Percentiles rank a stretch among this genome's conserved stretches.
phyloP scores from a whole-genome alignment of 2,113 vertebrate species.

The Seriola quinqueradiata region DNA sequence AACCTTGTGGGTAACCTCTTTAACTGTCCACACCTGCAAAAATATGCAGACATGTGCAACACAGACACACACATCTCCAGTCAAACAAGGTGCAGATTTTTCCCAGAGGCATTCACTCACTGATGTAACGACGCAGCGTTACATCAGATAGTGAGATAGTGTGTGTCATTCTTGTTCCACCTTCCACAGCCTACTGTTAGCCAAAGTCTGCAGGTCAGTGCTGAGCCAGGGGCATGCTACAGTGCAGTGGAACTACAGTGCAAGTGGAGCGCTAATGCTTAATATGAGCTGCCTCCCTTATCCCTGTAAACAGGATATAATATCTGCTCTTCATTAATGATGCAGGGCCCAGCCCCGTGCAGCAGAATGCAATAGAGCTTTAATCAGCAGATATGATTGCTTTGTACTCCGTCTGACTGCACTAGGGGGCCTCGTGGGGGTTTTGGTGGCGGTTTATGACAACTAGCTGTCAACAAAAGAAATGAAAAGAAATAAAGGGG shows the following conservation, averaged over 20 bases:
- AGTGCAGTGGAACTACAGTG: conserved; percentile 66
- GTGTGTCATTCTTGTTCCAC: conserved; percentile 35
- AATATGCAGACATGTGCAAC: conserved; percentile 12
- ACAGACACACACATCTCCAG: conserved; percentile 8
- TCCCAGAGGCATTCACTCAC: conserved; percentile 12
- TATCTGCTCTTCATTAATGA: conserved; percentile 84
- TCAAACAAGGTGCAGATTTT: conserved; percentile 30
- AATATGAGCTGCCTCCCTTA: conserved; percentile 72
- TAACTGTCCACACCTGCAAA: conserved; percentile 22
- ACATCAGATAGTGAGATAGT: no score
- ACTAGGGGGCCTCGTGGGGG: conserved; percentile 71
- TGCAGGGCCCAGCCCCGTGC: conserved; percentile 80
- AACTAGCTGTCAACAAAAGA: conserved; percentile 73
- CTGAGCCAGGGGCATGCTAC: conserved; percentile 59
- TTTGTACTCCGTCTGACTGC: conserved; percentile 84
- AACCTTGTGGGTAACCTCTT: conserved; percentile 31
- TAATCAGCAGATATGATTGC: conserved; percentile 90
- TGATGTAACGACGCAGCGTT: conserved; percentile 51
- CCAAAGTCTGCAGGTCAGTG: conserved; percentile 53
- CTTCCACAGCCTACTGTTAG: conserved; percentile 33
- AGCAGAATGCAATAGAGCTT: conserved; percentile 87
- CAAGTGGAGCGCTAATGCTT: conserved; percentile 70
- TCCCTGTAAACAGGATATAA: conserved; percentile 82
- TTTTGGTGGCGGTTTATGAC: conserved; percentile 77
- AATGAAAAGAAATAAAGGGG: conserved; percentile 70